These are phyloP conservation scores for Parazoanthus swiftii DNA, from an alignment of 92 coral and sea anemone genomes.

Conservation along the genomic window DNA sequence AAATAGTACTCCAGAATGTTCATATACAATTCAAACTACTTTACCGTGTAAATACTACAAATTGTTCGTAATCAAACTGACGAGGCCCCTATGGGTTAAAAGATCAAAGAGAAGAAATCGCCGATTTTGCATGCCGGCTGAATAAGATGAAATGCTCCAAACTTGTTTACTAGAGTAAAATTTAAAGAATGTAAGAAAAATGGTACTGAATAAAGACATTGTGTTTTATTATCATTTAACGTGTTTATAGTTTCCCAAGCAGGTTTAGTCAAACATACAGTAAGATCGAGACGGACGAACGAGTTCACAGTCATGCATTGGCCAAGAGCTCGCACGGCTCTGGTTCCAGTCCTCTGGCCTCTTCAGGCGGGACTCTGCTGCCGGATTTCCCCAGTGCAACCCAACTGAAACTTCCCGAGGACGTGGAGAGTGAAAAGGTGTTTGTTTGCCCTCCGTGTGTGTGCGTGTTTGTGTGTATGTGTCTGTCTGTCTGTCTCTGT, in stretches of 20 bases:
- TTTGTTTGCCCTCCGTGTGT: not conserved
- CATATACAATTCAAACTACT: too few relatives aligned
- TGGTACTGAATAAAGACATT: not conserved
- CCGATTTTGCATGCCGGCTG: too few relatives aligned
- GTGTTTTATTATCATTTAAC: not conserved
- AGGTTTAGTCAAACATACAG: slow-evolving; percentile 92
- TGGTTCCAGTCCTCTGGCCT: slow-evolving; percentile 67
- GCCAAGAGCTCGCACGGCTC: slow-evolving; percentile 73
- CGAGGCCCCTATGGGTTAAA: too few relatives aligned
- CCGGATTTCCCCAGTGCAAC: slow-evolving; percentile 92
- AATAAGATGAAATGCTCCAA: too few relatives aligned
- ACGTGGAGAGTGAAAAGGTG: slow-evolving; percentile 90
- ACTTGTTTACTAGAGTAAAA: too few relatives aligned
- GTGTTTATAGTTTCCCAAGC: not conserved
- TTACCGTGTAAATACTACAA: too few relatives aligned
- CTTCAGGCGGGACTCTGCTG: slow-evolving; percentile 92
- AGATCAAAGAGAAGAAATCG: too few relatives aligned
- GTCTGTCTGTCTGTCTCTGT: not conserved
- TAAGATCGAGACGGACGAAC: slow-evolving; percentile 77
- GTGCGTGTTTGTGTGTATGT: not conserved
- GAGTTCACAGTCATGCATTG: slow-evolving; percentile 55
- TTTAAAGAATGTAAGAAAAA: too few relatives aligned
- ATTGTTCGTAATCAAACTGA: too few relatives aligned
- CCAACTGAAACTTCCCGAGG: slow-evolving; percentile 73
- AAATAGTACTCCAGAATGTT: too few relatives aligned